A percentile compares a stretch with the other conserved stretches of the same genome.
Evolutionary conservation across 2,113 vertebrate genomes (phyloP).

Genomic region (Melospiza melodia): DNA sequence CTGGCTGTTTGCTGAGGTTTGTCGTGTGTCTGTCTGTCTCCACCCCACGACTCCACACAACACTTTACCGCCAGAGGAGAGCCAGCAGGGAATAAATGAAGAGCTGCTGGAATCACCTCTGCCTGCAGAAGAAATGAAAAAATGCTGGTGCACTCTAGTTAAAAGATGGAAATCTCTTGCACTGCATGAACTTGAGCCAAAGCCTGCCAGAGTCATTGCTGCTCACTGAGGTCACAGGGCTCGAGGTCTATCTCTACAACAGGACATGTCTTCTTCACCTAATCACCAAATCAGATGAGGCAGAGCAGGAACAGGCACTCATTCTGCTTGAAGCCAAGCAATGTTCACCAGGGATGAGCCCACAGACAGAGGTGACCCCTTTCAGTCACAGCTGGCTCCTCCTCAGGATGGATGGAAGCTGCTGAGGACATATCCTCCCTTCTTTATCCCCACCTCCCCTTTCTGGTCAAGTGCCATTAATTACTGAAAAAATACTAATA

Average conservation of each 20-base stretch:
- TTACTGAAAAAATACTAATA: slow-evolving; percentile 41
- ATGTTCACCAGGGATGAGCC: not conserved
- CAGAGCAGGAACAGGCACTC: not conserved
- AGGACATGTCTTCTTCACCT: not conserved
- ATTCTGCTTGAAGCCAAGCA: not conserved
- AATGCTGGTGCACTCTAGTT: not conserved
- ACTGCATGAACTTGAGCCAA: not conserved
- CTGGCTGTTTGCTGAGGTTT: not conserved
- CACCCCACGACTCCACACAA: not conserved
- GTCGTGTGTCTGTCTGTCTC: not conserved
- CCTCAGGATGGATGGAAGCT: not conserved
- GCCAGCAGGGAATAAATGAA: not conserved
- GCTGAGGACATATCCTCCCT: not conserved
- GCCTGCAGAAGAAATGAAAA: not conserved
- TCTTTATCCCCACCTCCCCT: not conserved
- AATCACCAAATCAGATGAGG: too few relatives aligned
- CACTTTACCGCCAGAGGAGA: not conserved
- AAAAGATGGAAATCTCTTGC: not conserved
- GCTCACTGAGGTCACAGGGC: not conserved
- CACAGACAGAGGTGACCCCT: rapidly evolving
- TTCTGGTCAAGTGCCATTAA: not conserved
- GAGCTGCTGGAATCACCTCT: not conserved
- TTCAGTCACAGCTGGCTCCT: not conserved
- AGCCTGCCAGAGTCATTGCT: not conserved
- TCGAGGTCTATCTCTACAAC: not conserved